A percentile compares a stretch with the other conserved stretches of the same genome.
Conservation (phyloP, 2,797 vertebrate species). For the Simalia tracyae region DNA sequence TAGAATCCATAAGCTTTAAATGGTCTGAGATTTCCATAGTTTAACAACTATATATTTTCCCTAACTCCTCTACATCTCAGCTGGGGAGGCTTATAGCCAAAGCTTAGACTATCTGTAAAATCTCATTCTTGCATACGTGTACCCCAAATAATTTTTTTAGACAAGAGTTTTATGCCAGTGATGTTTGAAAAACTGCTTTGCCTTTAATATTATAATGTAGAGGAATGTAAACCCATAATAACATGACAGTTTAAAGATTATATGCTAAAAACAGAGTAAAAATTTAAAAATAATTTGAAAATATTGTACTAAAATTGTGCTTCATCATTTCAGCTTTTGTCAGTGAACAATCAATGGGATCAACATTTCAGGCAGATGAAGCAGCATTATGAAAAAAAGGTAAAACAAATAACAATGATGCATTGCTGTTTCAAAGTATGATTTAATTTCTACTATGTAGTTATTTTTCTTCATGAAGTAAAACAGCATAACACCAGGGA, state of each 20-base stretch:
- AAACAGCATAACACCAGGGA: background rate
- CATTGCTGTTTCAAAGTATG: background rate
- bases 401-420: slow-evolving; percentile 47
- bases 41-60: background rate
- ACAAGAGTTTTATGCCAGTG: background rate
- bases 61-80: background rate
- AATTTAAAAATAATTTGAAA: background rate
- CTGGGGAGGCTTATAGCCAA: background rate
- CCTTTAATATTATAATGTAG: slow-evolving; percentile 11
- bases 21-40: background rate
- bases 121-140: background rate
- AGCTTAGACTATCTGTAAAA: background rate
- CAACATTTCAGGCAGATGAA: slow-evolving; percentile 82
- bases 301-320: slow-evolving; percentile 26
- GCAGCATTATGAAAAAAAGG: slow-evolving; percentile 78
- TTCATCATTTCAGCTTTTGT: slow-evolving; percentile 80
- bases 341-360: slow-evolving; percentile 87
- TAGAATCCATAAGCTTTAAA: background rate
- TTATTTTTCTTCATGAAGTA: background rate
- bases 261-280: background rate
- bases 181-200: background rate
- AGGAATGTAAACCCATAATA: background rate
- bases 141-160: background rate
- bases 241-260: slow-evolving; percentile 33
- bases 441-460: background rate